Conservation (phyloP, 2,113 vertebrate species). For the Meleagris gallopavo region DNA sequence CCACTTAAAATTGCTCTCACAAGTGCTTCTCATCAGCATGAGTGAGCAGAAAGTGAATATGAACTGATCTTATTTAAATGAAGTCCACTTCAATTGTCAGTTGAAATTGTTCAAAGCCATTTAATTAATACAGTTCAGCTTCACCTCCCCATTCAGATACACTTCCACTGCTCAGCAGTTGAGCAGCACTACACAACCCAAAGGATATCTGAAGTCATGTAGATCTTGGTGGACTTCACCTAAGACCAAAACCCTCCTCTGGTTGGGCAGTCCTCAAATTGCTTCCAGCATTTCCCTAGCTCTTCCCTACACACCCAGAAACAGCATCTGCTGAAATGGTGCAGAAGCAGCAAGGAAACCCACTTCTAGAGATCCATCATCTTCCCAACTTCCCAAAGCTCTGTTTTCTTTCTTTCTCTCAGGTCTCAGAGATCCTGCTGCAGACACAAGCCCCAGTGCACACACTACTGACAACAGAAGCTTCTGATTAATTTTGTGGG, state of each 20-base stretch:
- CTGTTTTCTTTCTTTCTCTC: background rate
- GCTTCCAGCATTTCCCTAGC: background rate
- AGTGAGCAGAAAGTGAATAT: background rate
- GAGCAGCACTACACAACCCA: background rate
- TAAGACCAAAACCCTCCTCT: background rate
- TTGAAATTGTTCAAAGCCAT: background rate
- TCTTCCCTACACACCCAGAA: background rate
- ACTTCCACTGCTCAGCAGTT: background rate
- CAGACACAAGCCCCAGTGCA: background rate
- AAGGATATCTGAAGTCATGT: background rate
- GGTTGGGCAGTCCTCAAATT: background rate
- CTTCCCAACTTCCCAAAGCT: background rate
- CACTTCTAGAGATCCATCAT: background rate
- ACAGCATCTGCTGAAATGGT: background rate
- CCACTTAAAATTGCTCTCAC: background rate
- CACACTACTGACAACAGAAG: background rate
- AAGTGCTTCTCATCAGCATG: background rate
- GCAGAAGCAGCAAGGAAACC: background rate
- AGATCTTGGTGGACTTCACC: background rate
- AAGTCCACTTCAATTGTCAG: constrained; percentile 7
- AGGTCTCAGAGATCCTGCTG: background rate
- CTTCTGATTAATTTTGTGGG: background rate
- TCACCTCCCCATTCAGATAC: background rate
- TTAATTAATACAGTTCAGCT: background rate
- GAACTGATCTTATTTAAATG: constrained; percentile 26